These are phyloP conservation scores for Oryzias dopingdopingensis DNA, from an alignment of 2,797 vertebrate species.

Conservation along the genomic window DNA sequence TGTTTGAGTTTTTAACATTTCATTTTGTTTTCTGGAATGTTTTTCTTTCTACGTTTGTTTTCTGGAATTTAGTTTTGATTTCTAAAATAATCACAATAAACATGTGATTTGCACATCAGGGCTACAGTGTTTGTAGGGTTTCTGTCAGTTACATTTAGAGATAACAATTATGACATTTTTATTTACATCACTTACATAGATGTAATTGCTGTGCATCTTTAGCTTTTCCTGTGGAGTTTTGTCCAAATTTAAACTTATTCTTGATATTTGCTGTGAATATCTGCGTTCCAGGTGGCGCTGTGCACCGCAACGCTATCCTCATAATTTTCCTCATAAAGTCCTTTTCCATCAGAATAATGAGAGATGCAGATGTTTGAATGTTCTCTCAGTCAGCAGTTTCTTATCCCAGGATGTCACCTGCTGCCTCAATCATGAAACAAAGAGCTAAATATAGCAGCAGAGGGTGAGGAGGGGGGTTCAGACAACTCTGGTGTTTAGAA, in stretches of 20 bases:
- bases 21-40: background rate
- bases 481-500: conserved; percentile 28
- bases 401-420: conserved; percentile 6
- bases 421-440: conserved; percentile 13
- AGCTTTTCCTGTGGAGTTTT: too few species aligned
- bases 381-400: conserved; percentile 28
- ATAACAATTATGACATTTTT: too few species aligned
- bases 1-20: too few species aligned
- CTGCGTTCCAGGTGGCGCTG: background rate
- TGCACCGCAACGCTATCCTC: background rate
- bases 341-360: conserved; percentile 12
- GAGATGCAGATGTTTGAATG: conserved; percentile 27
- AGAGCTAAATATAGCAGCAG: background rate
- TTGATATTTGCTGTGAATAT: background rate
- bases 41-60: too few species aligned
- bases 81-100: background rate
- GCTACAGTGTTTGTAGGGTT: too few species aligned
- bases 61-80: conserved; percentile 6
- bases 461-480: background rate
- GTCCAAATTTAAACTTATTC: too few species aligned
- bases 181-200: too few species aligned
- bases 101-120: too few species aligned
- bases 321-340: background rate
- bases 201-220: too few species aligned
- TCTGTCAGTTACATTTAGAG: too few species aligned